Evolutionary conservation across 2,797 vertebrate genomes (phyloP), one percentile per base, ranked within the genome.

Genomic region (Sylvilagus floridanus): DNA sequence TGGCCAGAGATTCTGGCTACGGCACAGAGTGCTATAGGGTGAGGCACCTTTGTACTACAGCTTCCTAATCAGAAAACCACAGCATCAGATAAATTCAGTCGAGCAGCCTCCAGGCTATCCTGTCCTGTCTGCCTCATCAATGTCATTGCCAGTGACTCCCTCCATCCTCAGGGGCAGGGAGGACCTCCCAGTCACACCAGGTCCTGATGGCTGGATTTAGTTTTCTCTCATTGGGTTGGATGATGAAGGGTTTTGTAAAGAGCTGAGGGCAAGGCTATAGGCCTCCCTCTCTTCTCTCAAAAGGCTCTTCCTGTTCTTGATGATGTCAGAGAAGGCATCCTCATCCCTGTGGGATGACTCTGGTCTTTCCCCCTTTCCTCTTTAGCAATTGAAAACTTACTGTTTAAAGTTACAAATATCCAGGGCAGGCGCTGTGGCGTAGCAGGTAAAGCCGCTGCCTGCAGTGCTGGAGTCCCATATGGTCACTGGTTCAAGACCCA

Each of bases 81-180:
- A 30, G 5, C 3, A 11, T 2, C 28, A 12, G 19, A 35, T 19
- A 63, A 35, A 22, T 26, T 13, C 0, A 0, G 47, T 57, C 52
- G 10, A 35, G 72, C 21, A 54, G 72, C 57, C 54, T 21, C 22
- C 32, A 35, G 54, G 32, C 47, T 19, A 26, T 0, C 0, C 0
- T 0, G 4, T 62, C 47, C 30, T 32, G 0, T 47, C 24, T 0
- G 3, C 50, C 37, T 37, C 37, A 9, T 16, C 2, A 8, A 32
- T 73, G 11, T 32, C 11, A 28, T 8, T 13, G 11, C n/a, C 42
- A 47, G 42, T 47, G 42, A 47, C 42, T 47, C 8, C 42, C 42
- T 47, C 42, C 1, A 1, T 47, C 42, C 42, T 47, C 6, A n/a
- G n/a, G 30, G n/a, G 60, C 5, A n/a, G 52, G 60, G 7, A 28